phyloP scores from a whole-genome alignment of 2,797 vertebrate species.

The Syngnathus acus region DNA sequence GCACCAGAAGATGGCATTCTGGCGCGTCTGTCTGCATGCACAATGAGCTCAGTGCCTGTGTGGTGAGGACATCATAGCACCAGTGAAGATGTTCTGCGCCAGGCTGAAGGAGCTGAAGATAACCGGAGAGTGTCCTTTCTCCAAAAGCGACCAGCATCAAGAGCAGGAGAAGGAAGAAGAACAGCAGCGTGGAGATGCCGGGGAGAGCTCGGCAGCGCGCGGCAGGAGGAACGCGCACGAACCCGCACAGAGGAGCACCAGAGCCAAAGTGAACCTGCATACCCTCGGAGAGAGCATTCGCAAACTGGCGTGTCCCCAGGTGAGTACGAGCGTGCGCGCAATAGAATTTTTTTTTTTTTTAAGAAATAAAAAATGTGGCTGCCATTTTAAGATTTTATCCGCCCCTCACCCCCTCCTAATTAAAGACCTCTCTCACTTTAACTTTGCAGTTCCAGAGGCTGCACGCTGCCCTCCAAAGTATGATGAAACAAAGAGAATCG shows the following conservation, averaged over 20 bases:
- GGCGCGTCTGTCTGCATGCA: conserved; percentile 21
- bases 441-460: conserved; percentile 81
- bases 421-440: conserved; percentile 34
- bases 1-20: conserved; percentile 53
- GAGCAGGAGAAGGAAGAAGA: conserved; percentile 11
- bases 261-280: conserved; percentile 89
- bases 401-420: background rate
- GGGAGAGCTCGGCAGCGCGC: conserved; percentile 50
- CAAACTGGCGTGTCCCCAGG: conserved; percentile 92
- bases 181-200: background rate
- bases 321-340: conserved; percentile 53
- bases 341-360: background rate
- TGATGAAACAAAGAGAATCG: conserved; percentile 73
- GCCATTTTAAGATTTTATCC: background rate
- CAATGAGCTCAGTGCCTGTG: background rate
- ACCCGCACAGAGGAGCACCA: conserved; percentile 72
- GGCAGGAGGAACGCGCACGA: conserved; percentile 65
- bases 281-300: conserved; percentile 91
- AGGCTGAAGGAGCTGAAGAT: conserved; percentile 95
- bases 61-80: conserved; percentile 13
- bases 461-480: conserved; percentile 81
- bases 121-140: conserved; percentile 92
- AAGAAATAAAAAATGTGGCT: background rate
- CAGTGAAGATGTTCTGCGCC: conserved; percentile 86
- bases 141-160: conserved; percentile 68